Base-by-base conservation (phyloP, 2,113 vertebrate genomes). In the Dendrocopos noguchii region DNA sequence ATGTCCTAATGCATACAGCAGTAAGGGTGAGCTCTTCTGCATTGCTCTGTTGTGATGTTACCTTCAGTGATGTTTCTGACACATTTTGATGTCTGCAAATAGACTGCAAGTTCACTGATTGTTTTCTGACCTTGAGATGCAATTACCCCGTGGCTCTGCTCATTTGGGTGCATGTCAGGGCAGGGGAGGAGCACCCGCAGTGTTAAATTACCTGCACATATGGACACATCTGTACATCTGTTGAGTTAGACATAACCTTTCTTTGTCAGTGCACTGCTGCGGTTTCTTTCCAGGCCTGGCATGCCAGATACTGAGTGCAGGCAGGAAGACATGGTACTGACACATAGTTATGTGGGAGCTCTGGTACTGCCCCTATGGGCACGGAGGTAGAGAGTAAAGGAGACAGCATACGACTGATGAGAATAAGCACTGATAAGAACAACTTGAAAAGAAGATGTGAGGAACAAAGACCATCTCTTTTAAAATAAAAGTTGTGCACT, bases 401-500 rank as follows among this genome's bases (percentile, higher is more conserved):
- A 52, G 77, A 33, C 33, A 72, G 21, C 0, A 0, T 28, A 31
- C 2, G 1, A n/a, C 31, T 80, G 59, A 25, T 2, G 2, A 60
- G 56, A 77, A 46, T 63, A 59, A 88, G n/a, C 56, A 53, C 8
- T 57, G 44, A 68, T 53, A 25, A 22, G 64, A 29, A 74, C n/a
- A 80, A 73, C 46, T 91, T 2, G 14, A 65, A 78, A 59, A 67
- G 31, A n/a, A 85, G 15, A 10, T 39, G 16, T 71, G 52, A 82
- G 44, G 34, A 90, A 22, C 10, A 77, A 87, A 66, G 56, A 36
- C 17, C 7, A 28, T 55, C 19, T 14, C 36, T 80, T 86, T 64
- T 9, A 50, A 89, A 94, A 57, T 72, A 76, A 12, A 72, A 82
- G 8, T 17, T 3, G 28, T 10, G 4, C 7, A 8, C n/a, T 71